Conservation (phyloP, 2,113 vertebrate genomes). For the Leucopsar rothschildi region DNA sequence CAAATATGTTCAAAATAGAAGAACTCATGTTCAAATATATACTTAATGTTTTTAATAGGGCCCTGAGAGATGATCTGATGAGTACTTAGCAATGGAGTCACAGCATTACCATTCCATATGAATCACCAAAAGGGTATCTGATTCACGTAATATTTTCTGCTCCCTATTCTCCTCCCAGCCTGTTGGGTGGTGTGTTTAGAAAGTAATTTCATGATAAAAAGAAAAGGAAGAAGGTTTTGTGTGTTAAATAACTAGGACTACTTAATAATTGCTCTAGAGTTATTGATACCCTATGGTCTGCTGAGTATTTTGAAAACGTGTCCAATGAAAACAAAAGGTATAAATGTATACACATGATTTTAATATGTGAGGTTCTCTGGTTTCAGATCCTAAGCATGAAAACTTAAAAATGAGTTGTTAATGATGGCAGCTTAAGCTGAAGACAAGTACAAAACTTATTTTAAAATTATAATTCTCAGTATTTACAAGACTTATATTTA, state of each 20-base stretch:
- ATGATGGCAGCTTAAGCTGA: neutral
- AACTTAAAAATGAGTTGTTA: neutral
- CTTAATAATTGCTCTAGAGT: neutral
- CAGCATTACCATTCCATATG: neutral
- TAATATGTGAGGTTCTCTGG: neutral
- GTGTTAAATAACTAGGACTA: neutral
- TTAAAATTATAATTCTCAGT: neutral
- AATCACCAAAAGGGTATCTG: neutral
- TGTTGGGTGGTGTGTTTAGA: neutral
- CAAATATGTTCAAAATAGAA: neutral
- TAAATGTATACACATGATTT: neutral
- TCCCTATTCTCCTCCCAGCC: neutral
- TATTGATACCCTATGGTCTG: neutral
- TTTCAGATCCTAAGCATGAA: neutral
- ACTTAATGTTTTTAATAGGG: slow-evolving; percentile 22
- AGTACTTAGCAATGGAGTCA: slow-evolving; percentile 12
- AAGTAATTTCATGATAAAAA: neutral
- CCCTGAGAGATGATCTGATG: neutral
- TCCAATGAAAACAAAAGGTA: neutral
- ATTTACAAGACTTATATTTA: neutral
- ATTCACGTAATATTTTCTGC: neutral
- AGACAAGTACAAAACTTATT: neutral
- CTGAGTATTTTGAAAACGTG: neutral
- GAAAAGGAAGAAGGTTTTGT: neutral
- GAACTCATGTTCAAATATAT: neutral